Base-by-base conservation (phyloP, 2,113 vertebrate species). In the Hepsetus odoe region DNA sequence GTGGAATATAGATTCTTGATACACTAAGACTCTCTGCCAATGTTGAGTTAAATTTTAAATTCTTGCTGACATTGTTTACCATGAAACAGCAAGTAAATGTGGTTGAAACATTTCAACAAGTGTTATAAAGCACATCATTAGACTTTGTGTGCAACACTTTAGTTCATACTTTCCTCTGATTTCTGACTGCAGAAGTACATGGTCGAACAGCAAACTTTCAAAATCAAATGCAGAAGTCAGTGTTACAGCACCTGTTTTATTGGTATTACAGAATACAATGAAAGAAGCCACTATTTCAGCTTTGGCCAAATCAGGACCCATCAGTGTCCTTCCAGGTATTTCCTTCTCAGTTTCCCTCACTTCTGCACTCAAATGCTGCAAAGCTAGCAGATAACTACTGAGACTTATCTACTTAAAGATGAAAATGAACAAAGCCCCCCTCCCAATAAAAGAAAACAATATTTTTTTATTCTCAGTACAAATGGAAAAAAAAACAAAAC, bases 401-500 rank as follows among this genome's bases (percentile, higher is more conserved):
- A 83, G 53, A 72, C 20, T 70, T 5, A 11, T 58, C 65, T 87
- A 88, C 80, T 30, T 69, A 61, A 72, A 88, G 84, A 85, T 82
- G 71, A 80, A 87, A 90, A 83, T 78, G 89, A 55, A 55, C n/a
- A 51, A 16, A 16, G 4, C 11, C n/a, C 88, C 75, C 77, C 73
- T 22, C 30, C 58, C n/a, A 64, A 61, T 77, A 49, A 91, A 88
- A 85, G 86, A 79, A 71, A 72, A 72, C 46, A 76, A 65, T 44
- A 6, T 40, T 53, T 6, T 26, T 88, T 86, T 79, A 82, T 85
- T 88, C 83, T 85, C 82, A 86, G 83, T 88, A 90, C 28, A 91
- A 88, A 89, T 87, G 68, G 72, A 84, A 81, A 26, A 90, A 88
- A 91, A 90, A n/a, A n/a, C n/a, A n/a, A n/a, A n/a, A n/a, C n/a